Conservation (phyloP, 92 coral and sea anemone genomes). For the Micromussa lordhowensis region DNA sequence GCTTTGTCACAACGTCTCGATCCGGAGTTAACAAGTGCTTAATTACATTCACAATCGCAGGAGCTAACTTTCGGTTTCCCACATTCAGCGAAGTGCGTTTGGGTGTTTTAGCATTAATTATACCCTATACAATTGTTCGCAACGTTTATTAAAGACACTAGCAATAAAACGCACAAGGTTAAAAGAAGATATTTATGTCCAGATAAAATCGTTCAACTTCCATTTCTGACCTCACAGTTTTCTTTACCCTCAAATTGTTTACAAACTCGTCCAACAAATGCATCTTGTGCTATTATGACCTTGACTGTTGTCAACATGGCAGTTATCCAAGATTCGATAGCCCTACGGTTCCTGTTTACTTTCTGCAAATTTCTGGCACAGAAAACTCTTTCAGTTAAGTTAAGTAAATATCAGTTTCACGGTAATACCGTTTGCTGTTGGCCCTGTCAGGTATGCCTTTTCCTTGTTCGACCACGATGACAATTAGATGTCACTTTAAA, state of each 20-base stretch:
- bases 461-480: not conserved
- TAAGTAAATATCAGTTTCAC: not conserved
- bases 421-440: not conserved
- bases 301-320: slow-evolving; percentile 10
- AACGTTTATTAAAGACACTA: not conserved
- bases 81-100: not conserved
- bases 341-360: slow-evolving; percentile 2
- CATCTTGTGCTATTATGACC: not conserved
- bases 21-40: not conserved
- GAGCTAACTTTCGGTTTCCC: not conserved
- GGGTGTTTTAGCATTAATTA: not conserved
- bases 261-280: not conserved
- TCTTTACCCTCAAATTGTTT: not conserved
- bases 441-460: not conserved
- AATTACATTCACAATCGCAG: not conserved
- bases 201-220: not conserved
- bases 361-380: not conserved
- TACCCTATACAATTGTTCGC: not conserved
- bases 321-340: not conserved
- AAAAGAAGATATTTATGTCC: not conserved
- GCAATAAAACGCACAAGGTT: not conserved
- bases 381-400: not conserved
- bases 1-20: not conserved
- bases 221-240: not conserved
- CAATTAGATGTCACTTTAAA: not conserved